A percentile compares a stretch with the other conserved stretches of the same genome.
Conservation (phyloP, 92 coral and sea anemone genomes). For the Actinernus sp. region DNA sequence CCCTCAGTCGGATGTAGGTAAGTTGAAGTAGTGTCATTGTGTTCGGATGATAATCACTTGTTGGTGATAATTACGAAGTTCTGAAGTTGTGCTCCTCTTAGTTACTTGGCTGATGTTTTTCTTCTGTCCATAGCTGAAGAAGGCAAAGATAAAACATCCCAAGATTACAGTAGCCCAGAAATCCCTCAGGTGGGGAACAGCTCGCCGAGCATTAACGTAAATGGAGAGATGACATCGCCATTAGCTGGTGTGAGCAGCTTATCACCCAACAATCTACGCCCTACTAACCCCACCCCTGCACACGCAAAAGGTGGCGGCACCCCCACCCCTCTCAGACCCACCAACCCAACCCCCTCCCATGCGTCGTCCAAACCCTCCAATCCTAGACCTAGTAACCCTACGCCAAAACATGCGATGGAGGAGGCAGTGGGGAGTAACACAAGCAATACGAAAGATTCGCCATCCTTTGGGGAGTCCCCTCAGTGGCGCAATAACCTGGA, state of each 20-base stretch:
- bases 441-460: conserved; percentile 47
- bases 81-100: too few species aligned
- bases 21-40: background rate
- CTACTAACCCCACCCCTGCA: conserved; percentile 98
- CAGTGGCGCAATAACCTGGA: conserved; percentile 79
- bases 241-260: conserved; percentile 42
- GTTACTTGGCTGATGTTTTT: too few species aligned
- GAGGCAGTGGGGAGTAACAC: conserved; percentile 23
- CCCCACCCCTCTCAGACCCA: conserved; percentile 92
- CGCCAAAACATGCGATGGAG: conserved; percentile 76
- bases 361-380: conserved; percentile 71
- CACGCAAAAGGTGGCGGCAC: conserved; percentile 93
- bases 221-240: conserved; percentile 23
- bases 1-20: conserved; percentile 39
- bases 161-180: conserved; percentile 20
- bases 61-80: too few species aligned
- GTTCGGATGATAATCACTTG: too few species aligned
- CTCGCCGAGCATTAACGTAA: background rate
- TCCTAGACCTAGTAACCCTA: conserved; percentile 89
- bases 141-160: conserved; percentile 3
- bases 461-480: conserved; percentile 59
- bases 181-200: background rate
- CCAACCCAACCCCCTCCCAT: conserved; percentile 94
- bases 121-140: conserved; percentile 3
- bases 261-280: conserved; percentile 88